A percentile compares a stretch with the other conserved stretches of the same genome.
Conservation (phyloP, 2,797 vertebrate genomes). For the Emys orbicularis region DNA sequence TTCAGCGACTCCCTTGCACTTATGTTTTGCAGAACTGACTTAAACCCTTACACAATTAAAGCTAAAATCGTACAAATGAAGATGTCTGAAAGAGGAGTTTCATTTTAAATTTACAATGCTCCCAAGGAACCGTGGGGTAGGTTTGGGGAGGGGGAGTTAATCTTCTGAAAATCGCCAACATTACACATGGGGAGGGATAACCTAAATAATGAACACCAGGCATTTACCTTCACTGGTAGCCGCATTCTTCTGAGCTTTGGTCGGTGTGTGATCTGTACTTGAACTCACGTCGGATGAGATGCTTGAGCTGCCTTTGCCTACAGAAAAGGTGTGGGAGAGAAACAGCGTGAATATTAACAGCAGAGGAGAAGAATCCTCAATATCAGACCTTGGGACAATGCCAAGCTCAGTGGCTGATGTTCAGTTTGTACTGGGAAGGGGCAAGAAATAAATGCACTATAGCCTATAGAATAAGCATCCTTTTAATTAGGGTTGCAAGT, state of each 20-base stretch:
- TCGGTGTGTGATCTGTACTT: conserved; percentile 96
- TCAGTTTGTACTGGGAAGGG: not conserved
- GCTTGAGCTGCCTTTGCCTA: conserved; percentile 99
- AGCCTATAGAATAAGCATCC: not conserved
- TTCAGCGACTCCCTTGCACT: not conserved
- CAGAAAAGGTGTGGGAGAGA: conserved; percentile 41
- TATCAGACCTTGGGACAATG: conserved; percentile 20
- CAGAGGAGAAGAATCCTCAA: not conserved
- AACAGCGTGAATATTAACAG: conserved; percentile 8
- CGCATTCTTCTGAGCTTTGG: conserved; percentile 96
- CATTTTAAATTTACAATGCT: not conserved
- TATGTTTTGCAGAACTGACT: conserved; percentile 5
- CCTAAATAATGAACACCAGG: conserved; percentile 86
- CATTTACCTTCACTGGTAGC: conserved; percentile 97
- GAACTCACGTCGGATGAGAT: conserved; percentile 99
- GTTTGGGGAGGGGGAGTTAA: not conserved
- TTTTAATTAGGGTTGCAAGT: not conserved
- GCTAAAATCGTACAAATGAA: not conserved
- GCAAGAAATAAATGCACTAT: not conserved
- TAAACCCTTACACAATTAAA: conserved; percentile 15
- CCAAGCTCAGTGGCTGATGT: conserved; percentile 26
- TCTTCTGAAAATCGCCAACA: conserved; percentile 79
- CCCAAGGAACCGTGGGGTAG: not conserved
- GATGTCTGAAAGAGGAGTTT: not conserved
- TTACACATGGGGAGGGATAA: conserved; percentile 53